Evolutionary conservation across 2,797 vertebrate genomes (phyloP).

Genomic region (Aythya fuligula): DNA sequence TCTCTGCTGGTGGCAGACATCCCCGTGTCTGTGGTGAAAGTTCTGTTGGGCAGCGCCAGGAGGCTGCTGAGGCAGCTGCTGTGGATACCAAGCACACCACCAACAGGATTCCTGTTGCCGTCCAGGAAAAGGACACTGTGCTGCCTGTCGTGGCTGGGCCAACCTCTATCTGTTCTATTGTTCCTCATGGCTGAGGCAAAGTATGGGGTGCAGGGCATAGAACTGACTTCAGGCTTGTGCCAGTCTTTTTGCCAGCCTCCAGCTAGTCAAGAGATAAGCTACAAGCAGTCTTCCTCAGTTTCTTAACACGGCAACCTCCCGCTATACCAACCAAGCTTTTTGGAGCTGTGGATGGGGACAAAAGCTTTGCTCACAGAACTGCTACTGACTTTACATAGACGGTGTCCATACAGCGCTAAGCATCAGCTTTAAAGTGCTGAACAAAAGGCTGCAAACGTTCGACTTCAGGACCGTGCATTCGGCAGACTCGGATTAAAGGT

Average conservation of each 20-base stretch:
- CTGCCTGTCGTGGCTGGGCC: background rate
- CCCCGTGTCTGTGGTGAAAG: background rate
- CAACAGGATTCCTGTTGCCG: background rate
- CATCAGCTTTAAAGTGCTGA: background rate
- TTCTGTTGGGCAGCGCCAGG: background rate
- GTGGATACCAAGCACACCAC: background rate
- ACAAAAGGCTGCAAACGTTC: background rate
- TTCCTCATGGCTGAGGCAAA: background rate
- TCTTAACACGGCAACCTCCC: background rate
- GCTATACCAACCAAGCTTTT: background rate
- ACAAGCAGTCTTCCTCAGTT: background rate
- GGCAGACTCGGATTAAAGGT: background rate
- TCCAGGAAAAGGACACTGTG: background rate
- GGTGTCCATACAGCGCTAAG: background rate
- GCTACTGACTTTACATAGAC: rapidly evolving
- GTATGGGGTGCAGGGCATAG: background rate
- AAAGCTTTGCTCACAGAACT: background rate
- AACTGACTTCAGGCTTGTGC: background rate
- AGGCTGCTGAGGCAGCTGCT: background rate
- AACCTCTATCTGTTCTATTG: background rate
- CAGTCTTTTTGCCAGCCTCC: background rate
- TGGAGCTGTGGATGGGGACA: background rate
- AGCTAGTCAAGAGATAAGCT: background rate
- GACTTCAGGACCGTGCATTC: background rate
- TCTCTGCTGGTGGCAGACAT: background rate